Base-by-base conservation (phyloP, 2,113 vertebrate genomes). In the Acrocephalus kingi region DNA sequence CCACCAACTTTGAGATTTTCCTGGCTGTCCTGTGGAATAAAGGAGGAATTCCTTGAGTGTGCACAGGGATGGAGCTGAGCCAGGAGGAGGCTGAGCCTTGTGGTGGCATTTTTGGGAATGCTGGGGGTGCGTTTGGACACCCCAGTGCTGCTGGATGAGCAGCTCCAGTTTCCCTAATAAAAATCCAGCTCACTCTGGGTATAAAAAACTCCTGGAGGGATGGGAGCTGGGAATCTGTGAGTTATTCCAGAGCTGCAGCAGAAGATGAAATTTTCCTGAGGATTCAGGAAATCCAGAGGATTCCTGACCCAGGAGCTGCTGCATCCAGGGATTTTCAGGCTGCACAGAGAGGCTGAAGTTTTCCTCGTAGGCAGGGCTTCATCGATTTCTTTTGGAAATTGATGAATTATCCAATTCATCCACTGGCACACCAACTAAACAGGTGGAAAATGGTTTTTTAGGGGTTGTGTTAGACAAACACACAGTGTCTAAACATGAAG, bases 131-230 rank as follows among this genome's bases (percentile, higher is more conserved):
- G 0, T 45, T 73, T 10, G 84, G 68, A 3, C 13, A 10, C 4
- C 2, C 3, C 35, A 3, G 39, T 0, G 1, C 2, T 23, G 1
- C 19, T 27, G 76, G 64, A 7, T 4, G 4, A 1, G 19, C 30
- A 4, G 18, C 27, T 19, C 66, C 19, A 8, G 2, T 35, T 35
- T 35, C n/a, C 5, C 24, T 9, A 39, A 39, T 39, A 39, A 39
- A 39, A 39, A 39, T 39, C 37, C 37, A 39, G 37, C 37, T 11
- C 37, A 9, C 8, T 9, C 37, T 39, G 37, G 37, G 37, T 39
- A 39, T 39, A 39, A 39, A 9, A 39, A 39, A 39, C 1, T 1
- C 31, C 68, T 7, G 54, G 7, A 56, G 79, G 45, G 12, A 24
- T 11, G 2, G 9, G 4, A 63, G 21, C 67, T 18, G 75, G 12